A percentile compares a stretch with the other conserved stretches of the same genome.
These are phyloP conservation scores for Ambastaia sidthimunki DNA, from an alignment of 2,797 vertebrate genomes.

Conservation along the genomic window DNA sequence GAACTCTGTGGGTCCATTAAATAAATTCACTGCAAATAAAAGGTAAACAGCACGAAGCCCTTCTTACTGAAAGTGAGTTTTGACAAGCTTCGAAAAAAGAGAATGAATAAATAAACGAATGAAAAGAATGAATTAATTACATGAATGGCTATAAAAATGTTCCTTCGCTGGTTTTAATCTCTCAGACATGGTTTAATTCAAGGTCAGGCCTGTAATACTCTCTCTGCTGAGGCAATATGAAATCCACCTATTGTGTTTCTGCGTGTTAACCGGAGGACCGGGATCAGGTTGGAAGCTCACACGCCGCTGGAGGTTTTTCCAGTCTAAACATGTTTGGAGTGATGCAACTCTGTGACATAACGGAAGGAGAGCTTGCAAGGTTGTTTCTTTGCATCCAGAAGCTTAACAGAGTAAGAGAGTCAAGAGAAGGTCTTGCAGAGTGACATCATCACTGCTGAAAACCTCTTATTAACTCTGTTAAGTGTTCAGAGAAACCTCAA, in stretches of 20 bases:
- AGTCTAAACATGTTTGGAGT: conserved; percentile 51
- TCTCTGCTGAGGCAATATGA: conserved; percentile 41
- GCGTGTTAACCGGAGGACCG: conserved; percentile 37
- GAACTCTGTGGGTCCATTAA: background rate
- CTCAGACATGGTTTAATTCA: conserved; percentile 28
- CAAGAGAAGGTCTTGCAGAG: conserved; percentile 22
- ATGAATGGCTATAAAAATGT: background rate
- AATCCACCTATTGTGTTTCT: conserved; percentile 41
- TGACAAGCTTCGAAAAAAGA: conserved; percentile 15
- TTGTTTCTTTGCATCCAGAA: conserved; percentile 32
- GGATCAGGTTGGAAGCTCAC: conserved; percentile 25
- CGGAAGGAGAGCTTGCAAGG: conserved; percentile 55
- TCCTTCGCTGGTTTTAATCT: conserved; percentile 34
- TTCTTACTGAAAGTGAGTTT: background rate
- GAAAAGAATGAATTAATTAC: conserved; percentile 10
- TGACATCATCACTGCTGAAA: background rate
- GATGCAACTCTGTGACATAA: conserved; percentile 62
- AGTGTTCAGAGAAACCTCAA: conserved; percentile 32
- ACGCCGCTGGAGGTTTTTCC: conserved; percentile 40
- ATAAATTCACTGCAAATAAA: conserved; percentile 12
- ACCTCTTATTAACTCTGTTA: conserved; percentile 14
- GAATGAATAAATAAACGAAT: conserved; percentile 21
- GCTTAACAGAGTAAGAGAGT: conserved; percentile 31
- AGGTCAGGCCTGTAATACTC: conserved; percentile 23
- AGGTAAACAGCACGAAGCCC: background rate